Evolutionary conservation across 1,140 invertebrate genomes (phyloP).

Genomic region (Whitmania pigra): DNA sequence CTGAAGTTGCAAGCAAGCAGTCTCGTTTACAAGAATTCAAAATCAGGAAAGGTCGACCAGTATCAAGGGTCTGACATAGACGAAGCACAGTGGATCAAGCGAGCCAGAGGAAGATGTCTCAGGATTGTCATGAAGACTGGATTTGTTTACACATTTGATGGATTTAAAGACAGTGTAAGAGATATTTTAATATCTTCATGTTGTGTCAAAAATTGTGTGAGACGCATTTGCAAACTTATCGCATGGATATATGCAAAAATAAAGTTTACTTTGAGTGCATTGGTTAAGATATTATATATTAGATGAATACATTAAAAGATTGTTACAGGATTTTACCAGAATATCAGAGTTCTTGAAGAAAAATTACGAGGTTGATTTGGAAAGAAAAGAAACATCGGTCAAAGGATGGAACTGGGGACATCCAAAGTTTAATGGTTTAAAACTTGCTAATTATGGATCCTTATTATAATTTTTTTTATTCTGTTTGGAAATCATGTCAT

Average conservation of each 20-base stretch:
- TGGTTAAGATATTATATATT: not conserved
- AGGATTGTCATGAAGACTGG: slow-evolving; percentile 82
- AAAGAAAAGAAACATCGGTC: slow-evolving; percentile 69
- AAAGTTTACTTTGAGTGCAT: not conserved
- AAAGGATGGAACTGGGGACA: slow-evolving; percentile 99
- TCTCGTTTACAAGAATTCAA: slow-evolving; percentile 84
- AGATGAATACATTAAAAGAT: not conserved
- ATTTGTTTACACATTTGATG: slow-evolving; percentile 74
- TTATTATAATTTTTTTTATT: not conserved
- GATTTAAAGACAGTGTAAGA: slow-evolving; percentile 78
- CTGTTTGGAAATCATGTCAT: not conserved
- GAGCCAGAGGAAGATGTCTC: slow-evolving; percentile 75
- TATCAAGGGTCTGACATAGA: slow-evolving; percentile 72
- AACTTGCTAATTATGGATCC: not conserved
- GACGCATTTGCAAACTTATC: not conserved
- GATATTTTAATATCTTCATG: slow-evolving; percentile 21
- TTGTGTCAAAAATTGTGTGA: not conserved
- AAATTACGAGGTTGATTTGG: slow-evolving; percentile 55
- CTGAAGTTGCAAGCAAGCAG: slow-evolving; percentile 81
- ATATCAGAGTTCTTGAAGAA: slow-evolving; percentile 49
- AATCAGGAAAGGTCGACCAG: slow-evolving; percentile 90
- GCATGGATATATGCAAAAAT: not conserved
- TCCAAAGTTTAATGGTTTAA: slow-evolving; percentile 70
- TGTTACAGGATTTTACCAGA: slow-evolving; percentile 56
- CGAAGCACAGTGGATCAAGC: slow-evolving; percentile 76